phyloP scores from a whole-genome alignment of 2,797 vertebrate species.

The Masticophis lateralis region DNA sequence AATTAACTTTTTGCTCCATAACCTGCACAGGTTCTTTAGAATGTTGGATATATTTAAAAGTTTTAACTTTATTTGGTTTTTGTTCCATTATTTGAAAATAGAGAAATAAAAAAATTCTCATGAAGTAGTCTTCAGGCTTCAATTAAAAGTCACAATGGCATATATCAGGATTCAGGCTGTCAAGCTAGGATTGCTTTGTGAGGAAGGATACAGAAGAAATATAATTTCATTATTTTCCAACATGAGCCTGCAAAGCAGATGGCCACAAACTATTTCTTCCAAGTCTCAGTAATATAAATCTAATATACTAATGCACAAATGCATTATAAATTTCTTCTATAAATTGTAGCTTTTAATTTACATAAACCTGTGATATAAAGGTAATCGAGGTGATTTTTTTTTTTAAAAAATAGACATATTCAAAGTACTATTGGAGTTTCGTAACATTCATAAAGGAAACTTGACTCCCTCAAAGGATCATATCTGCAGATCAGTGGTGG shows the following conservation, averaged over 20 bases:
- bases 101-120: background rate
- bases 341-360: slow-evolving; percentile 5
- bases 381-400: slow-evolving; percentile 12
- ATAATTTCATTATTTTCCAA: background rate
- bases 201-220: background rate
- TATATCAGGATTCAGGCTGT: background rate
- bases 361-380: background rate
- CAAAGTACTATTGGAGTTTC: background rate
- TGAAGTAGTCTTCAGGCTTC: background rate
- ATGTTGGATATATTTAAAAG: too few species aligned
- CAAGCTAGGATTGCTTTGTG: background rate
- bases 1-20: too few species aligned
- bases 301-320: background rate
- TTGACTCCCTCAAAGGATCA: background rate
- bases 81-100: background rate
- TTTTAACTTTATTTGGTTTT: background rate
- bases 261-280: slow-evolving; percentile 14
- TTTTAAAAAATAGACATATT: background rate
- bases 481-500: background rate
- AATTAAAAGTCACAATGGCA: background rate
- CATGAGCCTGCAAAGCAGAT: background rate
- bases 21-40: too few species aligned
- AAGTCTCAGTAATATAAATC: background rate
- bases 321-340: background rate
- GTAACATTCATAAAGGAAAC: background rate